A percentile compares a stretch with the other conserved stretches of the same genome.
Conservation (phyloP, 2,888 invertebrate genomes). For the Apotomis capreana region DNA sequence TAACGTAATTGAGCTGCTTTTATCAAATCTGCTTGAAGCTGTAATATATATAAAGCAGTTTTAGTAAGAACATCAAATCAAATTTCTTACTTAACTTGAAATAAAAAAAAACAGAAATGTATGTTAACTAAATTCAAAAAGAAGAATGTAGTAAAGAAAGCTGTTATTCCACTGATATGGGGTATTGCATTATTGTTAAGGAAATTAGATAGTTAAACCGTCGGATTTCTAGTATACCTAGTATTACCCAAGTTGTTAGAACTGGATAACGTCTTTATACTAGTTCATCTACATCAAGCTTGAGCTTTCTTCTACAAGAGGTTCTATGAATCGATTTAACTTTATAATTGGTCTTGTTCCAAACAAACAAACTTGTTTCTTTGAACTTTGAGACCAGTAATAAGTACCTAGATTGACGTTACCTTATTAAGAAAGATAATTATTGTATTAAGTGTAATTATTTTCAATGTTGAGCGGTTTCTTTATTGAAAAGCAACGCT, state of each 20-base stretch:
- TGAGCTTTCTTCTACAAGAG: background rate
- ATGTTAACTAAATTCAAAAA: too few relatives aligned
- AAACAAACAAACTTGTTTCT: slow-evolving; percentile 12
- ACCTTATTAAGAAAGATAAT: background rate
- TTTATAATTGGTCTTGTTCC: slow-evolving; percentile 25
- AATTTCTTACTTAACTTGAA: too few relatives aligned
- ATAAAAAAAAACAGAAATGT: too few relatives aligned
- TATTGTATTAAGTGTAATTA: background rate
- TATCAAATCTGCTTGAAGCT: too few relatives aligned
- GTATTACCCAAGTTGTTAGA: background rate
- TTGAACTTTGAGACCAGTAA: slow-evolving; percentile 5
- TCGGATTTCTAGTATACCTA: background rate
- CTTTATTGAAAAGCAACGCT: too few relatives aligned
- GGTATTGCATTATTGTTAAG: too few relatives aligned
- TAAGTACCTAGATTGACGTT: slow-evolving; percentile 1
- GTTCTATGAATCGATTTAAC: slow-evolving; percentile 8
- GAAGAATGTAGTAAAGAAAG: too few relatives aligned
- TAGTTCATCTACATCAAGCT: background rate
- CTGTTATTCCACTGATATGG: too few relatives aligned
- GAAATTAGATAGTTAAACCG: too few relatives aligned
- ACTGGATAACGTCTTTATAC: background rate
- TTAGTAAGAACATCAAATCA: too few relatives aligned
- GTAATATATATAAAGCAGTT: too few relatives aligned
- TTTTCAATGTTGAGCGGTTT: background rate
- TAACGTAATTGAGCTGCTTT: too few relatives aligned